Conservation (phyloP, 2,113 vertebrate genomes). For the Pachycephala philippinensis region DNA sequence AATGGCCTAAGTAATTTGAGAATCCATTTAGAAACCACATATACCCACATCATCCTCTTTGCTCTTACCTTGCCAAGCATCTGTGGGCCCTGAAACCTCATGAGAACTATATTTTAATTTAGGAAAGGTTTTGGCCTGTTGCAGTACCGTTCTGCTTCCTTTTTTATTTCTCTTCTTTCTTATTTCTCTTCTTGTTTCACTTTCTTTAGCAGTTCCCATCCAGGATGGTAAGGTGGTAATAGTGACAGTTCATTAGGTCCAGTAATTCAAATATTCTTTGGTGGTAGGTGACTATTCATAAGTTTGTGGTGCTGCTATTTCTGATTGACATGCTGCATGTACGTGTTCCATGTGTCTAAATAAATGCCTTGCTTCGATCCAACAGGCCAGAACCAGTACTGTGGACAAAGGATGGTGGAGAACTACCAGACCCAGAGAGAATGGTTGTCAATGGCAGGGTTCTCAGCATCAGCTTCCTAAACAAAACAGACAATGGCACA, state of each 20-base stretch:
- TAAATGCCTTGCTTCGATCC: not conserved
- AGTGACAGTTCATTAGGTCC: not conserved
- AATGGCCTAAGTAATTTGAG: not conserved
- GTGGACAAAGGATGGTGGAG: slow-evolving; percentile 96
- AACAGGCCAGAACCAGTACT: slow-evolving; percentile 91
- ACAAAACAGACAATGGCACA: slow-evolving; percentile 99
- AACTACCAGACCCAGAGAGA: slow-evolving; percentile 91
- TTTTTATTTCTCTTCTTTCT: not conserved
- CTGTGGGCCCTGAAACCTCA: not conserved
- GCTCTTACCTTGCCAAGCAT: not conserved
- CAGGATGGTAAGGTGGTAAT: not conserved
- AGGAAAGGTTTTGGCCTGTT: not conserved
- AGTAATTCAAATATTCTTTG: not conserved
- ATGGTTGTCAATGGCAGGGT: slow-evolving; percentile 94
- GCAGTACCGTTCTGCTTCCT: not conserved
- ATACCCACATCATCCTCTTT: not conserved
- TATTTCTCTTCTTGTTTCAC: not conserved
- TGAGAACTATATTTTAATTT: rapidly evolving
- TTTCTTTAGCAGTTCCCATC: not conserved
- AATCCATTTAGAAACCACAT: not conserved
- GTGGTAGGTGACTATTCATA: not conserved
- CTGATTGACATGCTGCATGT: not conserved
- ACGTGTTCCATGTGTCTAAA: not conserved
- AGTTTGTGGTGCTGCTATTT: not conserved
- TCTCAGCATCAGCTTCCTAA: slow-evolving; percentile 92